phyloP scores from a whole-genome alignment of 1,140 invertebrate species.

The Saxidomus purpurata region DNA sequence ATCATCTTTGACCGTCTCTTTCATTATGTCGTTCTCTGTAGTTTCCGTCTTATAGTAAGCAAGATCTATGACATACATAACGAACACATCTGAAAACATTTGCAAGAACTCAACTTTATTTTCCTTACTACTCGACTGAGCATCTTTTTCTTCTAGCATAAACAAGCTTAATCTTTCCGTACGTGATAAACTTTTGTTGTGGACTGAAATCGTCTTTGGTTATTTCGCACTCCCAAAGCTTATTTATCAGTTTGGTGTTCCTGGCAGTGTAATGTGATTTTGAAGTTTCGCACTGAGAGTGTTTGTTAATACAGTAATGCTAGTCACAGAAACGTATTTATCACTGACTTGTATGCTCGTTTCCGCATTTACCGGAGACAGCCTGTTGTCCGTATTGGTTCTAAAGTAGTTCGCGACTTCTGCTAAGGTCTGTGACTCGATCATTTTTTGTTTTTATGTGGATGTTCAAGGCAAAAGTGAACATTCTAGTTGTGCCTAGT shows the following conservation, averaged over 20 bases:
- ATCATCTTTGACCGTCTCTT: constrained; percentile 15
- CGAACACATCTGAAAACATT: constrained; percentile 2
- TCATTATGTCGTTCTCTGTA: background rate
- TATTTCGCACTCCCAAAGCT: background rate
- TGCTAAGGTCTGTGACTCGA: background rate
- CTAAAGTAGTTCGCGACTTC: constrained; percentile 11
- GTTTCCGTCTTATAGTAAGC: constrained; percentile 15
- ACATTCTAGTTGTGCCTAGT: constrained; percentile 2
- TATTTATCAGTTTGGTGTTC: background rate
- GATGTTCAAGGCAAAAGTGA: constrained; percentile 17
- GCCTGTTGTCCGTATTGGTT: constrained; percentile 19
- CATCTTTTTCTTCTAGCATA: constrained; percentile 3
- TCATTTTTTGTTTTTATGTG: background rate
- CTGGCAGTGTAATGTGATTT: constrained; percentile 15
- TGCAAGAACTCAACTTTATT: constrained; percentile 28
- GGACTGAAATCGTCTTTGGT: constrained; percentile 16
- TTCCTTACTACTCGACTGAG: background rate
- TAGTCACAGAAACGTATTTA: constrained; percentile 10
- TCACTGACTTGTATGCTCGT: background rate
- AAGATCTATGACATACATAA: background rate
- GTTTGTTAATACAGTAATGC: background rate
- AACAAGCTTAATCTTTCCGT: constrained; percentile 28
- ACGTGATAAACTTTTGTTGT: constrained; percentile 1
- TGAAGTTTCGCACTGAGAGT: background rate
- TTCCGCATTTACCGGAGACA: background rate